Evolutionary conservation across 92 coral and sea anemone genomes (phyloP).

Genomic region (Zoanthus sansibaricus): DNA sequence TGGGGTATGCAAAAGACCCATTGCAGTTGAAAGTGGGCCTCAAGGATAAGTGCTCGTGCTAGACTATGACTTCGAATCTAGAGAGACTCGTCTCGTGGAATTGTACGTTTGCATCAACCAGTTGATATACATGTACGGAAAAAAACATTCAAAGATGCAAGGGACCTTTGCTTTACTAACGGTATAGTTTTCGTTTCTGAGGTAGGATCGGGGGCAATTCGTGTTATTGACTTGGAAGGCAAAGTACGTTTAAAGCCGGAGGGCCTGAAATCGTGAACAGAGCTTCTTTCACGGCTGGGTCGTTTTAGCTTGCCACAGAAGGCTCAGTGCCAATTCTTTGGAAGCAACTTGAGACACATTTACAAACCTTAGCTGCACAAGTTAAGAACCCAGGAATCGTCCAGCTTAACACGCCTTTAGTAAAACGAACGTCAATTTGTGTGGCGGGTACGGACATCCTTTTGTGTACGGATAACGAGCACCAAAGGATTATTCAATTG

Average conservation of each 20-base stretch:
- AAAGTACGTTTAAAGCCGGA: constrained; percentile 41
- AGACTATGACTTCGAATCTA: constrained; percentile 55
- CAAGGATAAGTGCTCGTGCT: neutral
- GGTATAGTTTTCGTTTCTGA: constrained; percentile 55
- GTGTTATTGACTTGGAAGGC: constrained; percentile 52
- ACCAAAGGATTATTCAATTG: constrained; percentile 9
- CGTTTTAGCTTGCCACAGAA: too few species aligned
- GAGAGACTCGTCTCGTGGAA: constrained; percentile 47
- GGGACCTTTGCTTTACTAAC: constrained; percentile 52
- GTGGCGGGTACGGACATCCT: constrained; percentile 53
- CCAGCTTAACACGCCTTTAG: neutral
- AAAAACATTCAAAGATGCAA: constrained; percentile 57
- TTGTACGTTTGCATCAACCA: constrained; percentile 53
- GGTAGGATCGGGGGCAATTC: constrained; percentile 45
- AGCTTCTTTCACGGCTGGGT: too few species aligned
- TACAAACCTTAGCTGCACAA: too few species aligned
- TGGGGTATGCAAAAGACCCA: too few species aligned
- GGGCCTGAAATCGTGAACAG: constrained; percentile 44
- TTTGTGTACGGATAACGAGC: constrained; percentile 50
- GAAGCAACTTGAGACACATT: constrained; percentile 23
- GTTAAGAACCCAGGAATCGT: constrained; percentile 7
- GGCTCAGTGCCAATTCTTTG: constrained; percentile 38
- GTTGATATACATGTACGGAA: constrained; percentile 52
- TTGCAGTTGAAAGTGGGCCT: too few species aligned
- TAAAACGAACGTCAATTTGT: constrained; percentile 56